These are phyloP conservation scores for Cheilosia urbana DNA, from an alignment of 2,888 invertebrate genomes.

Conservation along the genomic window DNA sequence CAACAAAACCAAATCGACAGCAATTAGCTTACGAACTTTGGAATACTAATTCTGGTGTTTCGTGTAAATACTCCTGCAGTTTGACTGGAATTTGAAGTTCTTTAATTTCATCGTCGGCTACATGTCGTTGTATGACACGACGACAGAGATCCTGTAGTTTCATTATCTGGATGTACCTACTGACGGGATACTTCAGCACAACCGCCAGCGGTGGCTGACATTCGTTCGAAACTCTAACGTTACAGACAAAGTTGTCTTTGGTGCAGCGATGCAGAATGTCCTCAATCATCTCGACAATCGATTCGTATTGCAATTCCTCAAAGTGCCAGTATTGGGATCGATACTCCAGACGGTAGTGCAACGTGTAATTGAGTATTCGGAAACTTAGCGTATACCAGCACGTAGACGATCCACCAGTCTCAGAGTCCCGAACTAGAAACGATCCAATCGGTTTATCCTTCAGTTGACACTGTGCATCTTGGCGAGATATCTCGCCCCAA, in stretches of 20 bases:
- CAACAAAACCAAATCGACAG: conserved; percentile 9
- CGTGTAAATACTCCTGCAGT: conserved; percentile 85
- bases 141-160: conserved; percentile 90
- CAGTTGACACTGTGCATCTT: conserved; percentile 89
- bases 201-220: conserved; percentile 90
- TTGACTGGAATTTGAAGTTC: conserved; percentile 87
- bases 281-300: conserved; percentile 89
- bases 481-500: conserved; percentile 91
- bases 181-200: conserved; percentile 89
- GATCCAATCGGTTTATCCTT: conserved; percentile 89
- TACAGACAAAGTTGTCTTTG: conserved; percentile 88
- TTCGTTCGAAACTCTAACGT: conserved; percentile 88
- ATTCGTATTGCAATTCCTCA: conserved; percentile 83
- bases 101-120: conserved; percentile 87
- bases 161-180: conserved; percentile 89
- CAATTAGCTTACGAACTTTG: conserved; percentile 77
- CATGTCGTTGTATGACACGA: conserved; percentile 88
- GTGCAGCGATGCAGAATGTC: conserved; percentile 90
- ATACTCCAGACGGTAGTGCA: conserved; percentile 91
- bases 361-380: conserved; percentile 87
- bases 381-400: conserved; percentile 90
- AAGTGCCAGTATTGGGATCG: conserved; percentile 85
- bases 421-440: conserved; percentile 91
- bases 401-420: conserved; percentile 85
- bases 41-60: conserved; percentile 81